phyloP scores from a whole-genome alignment of 2,113 vertebrate species.

The Indicator maculatus region DNA sequence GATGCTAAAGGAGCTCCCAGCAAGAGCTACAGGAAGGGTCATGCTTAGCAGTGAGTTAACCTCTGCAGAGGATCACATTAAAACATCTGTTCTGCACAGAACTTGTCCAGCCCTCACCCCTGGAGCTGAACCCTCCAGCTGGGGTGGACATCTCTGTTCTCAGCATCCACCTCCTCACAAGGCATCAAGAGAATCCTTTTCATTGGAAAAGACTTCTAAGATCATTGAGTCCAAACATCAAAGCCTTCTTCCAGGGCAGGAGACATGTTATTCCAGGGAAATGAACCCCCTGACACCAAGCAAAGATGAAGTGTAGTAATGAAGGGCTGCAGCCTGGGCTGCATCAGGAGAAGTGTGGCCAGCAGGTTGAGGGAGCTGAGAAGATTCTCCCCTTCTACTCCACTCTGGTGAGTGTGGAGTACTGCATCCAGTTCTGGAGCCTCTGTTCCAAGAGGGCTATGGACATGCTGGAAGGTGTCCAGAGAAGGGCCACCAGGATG shows the following conservation, averaged over 20 bases:
- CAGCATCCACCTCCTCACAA: background rate
- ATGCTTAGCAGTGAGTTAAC: background rate
- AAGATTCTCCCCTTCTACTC: too few species aligned
- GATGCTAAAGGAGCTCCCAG: background rate
- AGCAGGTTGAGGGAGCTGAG: too few species aligned
- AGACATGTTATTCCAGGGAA: background rate
- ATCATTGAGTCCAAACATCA: too few species aligned
- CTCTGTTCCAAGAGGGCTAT: too few species aligned
- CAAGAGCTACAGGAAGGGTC: background rate
- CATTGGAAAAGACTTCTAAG: too few species aligned
- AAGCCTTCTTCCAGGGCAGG: background rate
- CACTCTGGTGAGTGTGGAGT: too few species aligned
- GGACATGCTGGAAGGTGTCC: too few species aligned
- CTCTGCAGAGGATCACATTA: background rate
- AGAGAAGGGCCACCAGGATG: too few species aligned
- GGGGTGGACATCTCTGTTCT: background rate
- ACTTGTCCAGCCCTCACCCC: background rate
- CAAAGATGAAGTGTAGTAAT: background rate
- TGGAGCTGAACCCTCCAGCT: background rate
- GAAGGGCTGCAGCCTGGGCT: too few species aligned
- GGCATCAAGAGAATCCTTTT: background rate
- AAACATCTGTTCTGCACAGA: background rate
- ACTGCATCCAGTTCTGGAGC: too few species aligned
- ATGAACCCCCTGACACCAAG: background rate
- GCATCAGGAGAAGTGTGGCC: too few species aligned